Evolutionary conservation across 2,113 vertebrate species (phyloP).

Genomic region (Tragelaphus strepsiceros): DNA sequence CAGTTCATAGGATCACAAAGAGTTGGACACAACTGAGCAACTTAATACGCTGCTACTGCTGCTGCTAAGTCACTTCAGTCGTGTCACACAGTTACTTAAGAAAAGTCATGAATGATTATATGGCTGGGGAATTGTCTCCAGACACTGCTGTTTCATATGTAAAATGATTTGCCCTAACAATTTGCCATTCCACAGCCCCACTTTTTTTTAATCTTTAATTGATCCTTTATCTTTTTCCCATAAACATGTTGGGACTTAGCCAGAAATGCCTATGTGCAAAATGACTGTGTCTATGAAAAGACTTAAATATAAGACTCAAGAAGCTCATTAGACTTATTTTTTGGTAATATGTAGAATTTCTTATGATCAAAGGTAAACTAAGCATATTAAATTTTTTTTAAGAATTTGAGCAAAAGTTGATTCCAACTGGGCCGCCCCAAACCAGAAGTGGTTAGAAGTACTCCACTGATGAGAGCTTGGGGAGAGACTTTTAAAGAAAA

Average conservation of each 20-base stretch:
- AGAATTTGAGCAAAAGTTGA: not conserved
- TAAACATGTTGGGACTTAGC: not conserved
- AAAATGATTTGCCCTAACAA: not conserved
- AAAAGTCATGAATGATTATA: not conserved
- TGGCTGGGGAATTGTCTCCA: not conserved
- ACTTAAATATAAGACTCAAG: not conserved
- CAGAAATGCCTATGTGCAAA: not conserved
- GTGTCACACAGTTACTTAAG: not conserved
- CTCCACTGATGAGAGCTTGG: not conserved
- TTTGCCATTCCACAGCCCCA: not conserved
- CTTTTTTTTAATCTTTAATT: not conserved
- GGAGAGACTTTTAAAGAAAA: not conserved
- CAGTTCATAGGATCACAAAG: not conserved
- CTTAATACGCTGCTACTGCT: not conserved
- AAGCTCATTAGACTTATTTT: not conserved
- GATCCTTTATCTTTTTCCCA: not conserved
- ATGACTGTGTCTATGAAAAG: not conserved
- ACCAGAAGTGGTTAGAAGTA: not conserved
- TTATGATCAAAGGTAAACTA: not conserved
- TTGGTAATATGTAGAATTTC: not conserved
- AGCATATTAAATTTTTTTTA: not conserved
- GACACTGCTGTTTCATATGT: not conserved
- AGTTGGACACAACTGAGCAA: not conserved
- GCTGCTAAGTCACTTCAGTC: no score
- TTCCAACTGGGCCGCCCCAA: not conserved